phyloP scores from a whole-genome alignment of 2,797 vertebrate species.

The Paramormyrops hopkinsi region DNA sequence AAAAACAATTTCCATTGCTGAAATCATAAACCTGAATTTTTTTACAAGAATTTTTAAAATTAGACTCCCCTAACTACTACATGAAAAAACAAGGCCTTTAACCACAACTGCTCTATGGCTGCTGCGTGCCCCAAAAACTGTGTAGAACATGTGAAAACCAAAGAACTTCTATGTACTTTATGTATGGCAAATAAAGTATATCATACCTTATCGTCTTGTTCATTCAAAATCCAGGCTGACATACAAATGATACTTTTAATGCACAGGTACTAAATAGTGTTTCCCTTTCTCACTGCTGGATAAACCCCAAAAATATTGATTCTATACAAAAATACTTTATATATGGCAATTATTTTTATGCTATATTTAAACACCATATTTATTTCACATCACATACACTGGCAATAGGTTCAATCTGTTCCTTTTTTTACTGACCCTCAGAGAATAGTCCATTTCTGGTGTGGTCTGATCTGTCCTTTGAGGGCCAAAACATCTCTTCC shows the following conservation, averaged over 20 bases:
- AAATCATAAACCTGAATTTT: neutral
- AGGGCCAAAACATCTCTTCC: conserved; percentile 42
- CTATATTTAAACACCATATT: neutral
- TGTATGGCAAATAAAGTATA: neutral
- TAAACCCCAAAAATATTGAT: neutral
- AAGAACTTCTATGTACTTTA: neutral
- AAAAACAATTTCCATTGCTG: neutral
- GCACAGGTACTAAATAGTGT: neutral
- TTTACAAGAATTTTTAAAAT: neutral
- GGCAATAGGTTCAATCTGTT: neutral
- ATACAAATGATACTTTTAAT: neutral
- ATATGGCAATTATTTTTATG: neutral
- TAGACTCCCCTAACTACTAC: neutral
- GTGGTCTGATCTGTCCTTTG: conserved; percentile 49
- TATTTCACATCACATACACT: neutral
- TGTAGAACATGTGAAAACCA: neutral
- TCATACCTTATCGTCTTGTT: neutral
- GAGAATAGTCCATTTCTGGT: conserved; percentile 71
- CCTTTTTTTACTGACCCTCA: conserved; percentile 60
- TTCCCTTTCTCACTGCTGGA: neutral
- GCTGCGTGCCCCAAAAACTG: neutral
- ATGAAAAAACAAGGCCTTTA: neutral
- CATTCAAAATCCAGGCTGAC: neutral
- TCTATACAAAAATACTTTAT: neutral
- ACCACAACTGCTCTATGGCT: neutral